These are phyloP conservation scores for Bufotes viridis DNA, from an alignment of 2,797 vertebrate species.

Conservation along the genomic window DNA sequence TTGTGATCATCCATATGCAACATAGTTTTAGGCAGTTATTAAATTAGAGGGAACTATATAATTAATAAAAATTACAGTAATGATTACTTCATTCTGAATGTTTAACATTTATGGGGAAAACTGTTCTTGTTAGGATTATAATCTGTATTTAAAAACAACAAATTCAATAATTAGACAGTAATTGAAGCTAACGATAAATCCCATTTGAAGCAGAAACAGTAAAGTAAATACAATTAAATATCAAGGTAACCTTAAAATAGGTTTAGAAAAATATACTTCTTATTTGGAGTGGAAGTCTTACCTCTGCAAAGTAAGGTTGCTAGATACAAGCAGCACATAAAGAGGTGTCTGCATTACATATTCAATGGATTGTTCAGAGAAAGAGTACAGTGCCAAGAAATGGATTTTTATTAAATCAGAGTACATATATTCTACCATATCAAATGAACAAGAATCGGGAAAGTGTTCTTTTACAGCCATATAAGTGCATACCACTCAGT, in stretches of 20 bases:
- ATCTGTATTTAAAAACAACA: not conserved
- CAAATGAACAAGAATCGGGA: slow-evolving; percentile 41
- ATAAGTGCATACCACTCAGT: slow-evolving; percentile 32
- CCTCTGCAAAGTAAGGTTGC: not conserved
- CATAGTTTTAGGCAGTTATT: not conserved
- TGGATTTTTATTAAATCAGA: slow-evolving; percentile 32
- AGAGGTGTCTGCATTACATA: slow-evolving; percentile 8
- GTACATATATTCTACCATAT: slow-evolving; percentile 26
- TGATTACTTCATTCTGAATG: not conserved
- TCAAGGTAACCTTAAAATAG: not conserved
- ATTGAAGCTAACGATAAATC: not conserved
- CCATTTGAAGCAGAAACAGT: not conserved
- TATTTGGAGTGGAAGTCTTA: not conserved
- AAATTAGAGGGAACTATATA: slow-evolving; percentile 1
- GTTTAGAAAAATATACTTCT: not conserved
- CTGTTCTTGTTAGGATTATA: not conserved
- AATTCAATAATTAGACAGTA: not conserved
- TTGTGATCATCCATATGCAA: not conserved
- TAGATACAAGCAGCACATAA: not conserved
- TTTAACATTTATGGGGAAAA: not conserved
- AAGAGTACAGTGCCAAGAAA: slow-evolving; percentile 9
- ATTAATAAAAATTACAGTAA: slow-evolving; percentile 19
- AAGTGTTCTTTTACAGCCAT: slow-evolving; percentile 6
- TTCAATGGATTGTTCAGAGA: not conserved
- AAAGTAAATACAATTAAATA: not conserved